Percentiles rank a stretch among this genome's conserved stretches.
Conservation (phyloP, 1,140 invertebrate species). For the Cryptotermes secundus region DNA sequence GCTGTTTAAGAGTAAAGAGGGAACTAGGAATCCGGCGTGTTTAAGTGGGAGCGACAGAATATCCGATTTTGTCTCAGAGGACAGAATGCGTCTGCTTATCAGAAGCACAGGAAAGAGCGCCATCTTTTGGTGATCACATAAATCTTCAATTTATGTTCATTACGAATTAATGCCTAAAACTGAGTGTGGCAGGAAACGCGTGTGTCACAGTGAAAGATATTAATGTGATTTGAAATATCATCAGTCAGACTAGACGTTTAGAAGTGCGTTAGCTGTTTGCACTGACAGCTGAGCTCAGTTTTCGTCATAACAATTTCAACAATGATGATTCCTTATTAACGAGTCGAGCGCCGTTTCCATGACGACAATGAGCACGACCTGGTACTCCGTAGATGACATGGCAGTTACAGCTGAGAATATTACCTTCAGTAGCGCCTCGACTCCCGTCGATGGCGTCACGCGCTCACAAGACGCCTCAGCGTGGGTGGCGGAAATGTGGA, state of each 20-base stretch:
- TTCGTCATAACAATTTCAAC: too few species aligned
- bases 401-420: background rate
- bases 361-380: background rate
- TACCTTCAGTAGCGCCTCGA: background rate
- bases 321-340: background rate
- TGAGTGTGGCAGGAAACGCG: too few species aligned
- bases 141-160: too few species aligned
- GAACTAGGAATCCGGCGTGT: too few species aligned
- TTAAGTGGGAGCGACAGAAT: too few species aligned
- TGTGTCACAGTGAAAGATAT: background rate
- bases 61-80: too few species aligned
- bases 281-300: background rate
- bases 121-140: too few species aligned
- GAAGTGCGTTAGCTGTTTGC: background rate
- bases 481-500: background rate
- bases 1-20: too few species aligned
- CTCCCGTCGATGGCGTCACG: background rate
- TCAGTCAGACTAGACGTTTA: background rate
- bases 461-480: background rate
- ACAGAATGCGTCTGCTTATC: too few species aligned
- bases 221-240: background rate
- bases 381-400: background rate
- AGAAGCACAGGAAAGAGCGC: too few species aligned
- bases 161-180: too few species aligned
- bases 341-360: background rate